Evolutionary conservation across 2,797 vertebrate genomes (phyloP).

Genomic region (Zonotrichia albicollis): DNA sequence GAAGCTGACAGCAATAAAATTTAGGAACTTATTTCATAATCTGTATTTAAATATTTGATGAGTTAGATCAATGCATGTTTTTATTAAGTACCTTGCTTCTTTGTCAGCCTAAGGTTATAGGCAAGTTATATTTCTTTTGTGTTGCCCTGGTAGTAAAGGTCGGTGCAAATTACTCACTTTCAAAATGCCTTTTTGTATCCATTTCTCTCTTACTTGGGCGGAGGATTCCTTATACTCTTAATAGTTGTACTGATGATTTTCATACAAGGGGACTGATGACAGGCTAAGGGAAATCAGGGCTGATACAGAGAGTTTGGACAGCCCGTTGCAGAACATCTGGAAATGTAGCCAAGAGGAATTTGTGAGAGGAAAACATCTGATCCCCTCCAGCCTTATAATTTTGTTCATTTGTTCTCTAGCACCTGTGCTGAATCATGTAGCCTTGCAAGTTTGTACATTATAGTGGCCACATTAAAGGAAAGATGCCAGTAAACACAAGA

Average conservation of each 20-base stretch:
- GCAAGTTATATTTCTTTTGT: not conserved
- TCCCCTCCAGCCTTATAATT: not conserved
- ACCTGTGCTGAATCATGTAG: constrained; percentile 20
- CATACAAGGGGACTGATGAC: not conserved
- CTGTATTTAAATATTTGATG: not conserved
- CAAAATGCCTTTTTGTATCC: not conserved
- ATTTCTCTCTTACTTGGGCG: not conserved
- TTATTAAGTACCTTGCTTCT: not conserved
- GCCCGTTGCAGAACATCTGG: constrained; percentile 2
- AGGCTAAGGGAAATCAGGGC: not conserved
- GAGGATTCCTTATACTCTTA: not conserved
- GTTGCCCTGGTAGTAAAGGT: not conserved
- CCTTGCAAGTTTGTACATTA: not conserved
- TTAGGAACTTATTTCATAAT: not conserved
- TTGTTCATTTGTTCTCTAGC: not conserved
- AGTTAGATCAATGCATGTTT: not conserved
- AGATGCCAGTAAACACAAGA: not conserved
- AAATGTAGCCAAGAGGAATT: constrained; percentile 28
- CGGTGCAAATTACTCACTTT: not conserved
- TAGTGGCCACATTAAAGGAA: not conserved
- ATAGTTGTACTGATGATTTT: not conserved
- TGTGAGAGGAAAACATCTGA: constrained; percentile 20
- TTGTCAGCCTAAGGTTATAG: not conserved
- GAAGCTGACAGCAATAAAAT: not conserved
- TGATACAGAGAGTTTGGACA: not conserved